Evolutionary conservation across 2,113 vertebrate genomes (phyloP).

Genomic region (Caracal caracal): DNA sequence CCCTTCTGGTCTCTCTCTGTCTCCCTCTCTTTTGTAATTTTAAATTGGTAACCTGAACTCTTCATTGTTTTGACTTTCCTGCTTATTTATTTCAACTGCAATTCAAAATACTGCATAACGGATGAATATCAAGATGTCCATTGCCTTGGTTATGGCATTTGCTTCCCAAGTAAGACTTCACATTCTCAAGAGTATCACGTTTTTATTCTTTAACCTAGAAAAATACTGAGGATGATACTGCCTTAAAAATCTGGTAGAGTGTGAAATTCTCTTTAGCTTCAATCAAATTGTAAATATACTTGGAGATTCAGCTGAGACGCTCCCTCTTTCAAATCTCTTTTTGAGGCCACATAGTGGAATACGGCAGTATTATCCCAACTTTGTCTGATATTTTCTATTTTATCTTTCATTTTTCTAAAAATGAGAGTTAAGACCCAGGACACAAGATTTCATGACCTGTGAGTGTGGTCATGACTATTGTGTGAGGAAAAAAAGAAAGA

Average conservation of each 20-base stretch:
- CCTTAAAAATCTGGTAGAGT: not conserved
- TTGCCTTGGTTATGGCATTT: not conserved
- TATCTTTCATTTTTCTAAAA: constrained; percentile 38
- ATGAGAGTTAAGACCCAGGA: not conserved
- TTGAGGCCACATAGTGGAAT: not conserved
- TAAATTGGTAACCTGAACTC: not conserved
- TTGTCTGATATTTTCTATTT: constrained; percentile 33
- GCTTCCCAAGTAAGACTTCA: not conserved
- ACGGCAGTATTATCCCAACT: not conserved
- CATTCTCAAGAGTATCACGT: not conserved
- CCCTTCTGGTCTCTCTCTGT: no score
- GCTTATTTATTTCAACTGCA: not conserved
- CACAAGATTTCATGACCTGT: not conserved
- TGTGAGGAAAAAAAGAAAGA: not conserved
- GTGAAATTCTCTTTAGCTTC: constrained; percentile 1
- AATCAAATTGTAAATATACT: not conserved
- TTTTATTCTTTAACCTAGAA: constrained; percentile 37
- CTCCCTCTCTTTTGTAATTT: not conserved
- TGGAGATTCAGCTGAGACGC: not conserved
- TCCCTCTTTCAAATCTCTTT: constrained; percentile 18
- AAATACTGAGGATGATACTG: not conserved
- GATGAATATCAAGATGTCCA: not conserved
- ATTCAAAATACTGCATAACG: not conserved
- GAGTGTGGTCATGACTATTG: not conserved
- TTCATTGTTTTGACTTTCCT: not conserved